Conservation (phyloP, 2,797 vertebrate genomes). For the Siniperca scherzeri region DNA sequence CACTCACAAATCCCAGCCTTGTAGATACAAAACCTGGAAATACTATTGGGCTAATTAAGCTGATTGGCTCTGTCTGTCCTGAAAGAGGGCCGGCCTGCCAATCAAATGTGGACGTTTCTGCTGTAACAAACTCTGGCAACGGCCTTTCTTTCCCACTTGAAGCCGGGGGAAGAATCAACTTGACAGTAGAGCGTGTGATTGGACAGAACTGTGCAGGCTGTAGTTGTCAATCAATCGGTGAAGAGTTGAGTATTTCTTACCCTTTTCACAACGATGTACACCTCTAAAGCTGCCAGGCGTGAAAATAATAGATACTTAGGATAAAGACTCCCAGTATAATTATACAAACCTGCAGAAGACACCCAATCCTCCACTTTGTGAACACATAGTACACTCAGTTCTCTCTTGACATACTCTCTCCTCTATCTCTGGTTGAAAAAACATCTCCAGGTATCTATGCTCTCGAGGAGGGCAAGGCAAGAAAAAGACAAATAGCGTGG, state of each 20-base stretch:
- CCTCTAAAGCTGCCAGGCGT: constrained; percentile 70
- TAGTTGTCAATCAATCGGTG: constrained; percentile 82
- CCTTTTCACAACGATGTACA: constrained; percentile 60
- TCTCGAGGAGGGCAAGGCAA: constrained; percentile 80
- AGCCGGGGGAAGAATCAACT: constrained; percentile 71
- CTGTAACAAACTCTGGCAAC: constrained; percentile 70
- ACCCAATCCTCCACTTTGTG: constrained; percentile 57
- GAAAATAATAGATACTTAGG: constrained; percentile 82
- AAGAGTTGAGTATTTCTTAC: constrained; percentile 80
- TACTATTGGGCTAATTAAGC: constrained; percentile 79
- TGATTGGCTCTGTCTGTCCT: constrained; percentile 78
- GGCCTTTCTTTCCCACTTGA: constrained; percentile 69
- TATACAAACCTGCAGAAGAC: constrained; percentile 73
- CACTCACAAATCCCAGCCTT: constrained; percentile 76
- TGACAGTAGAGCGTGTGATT: constrained; percentile 82
- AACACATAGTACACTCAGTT: constrained; percentile 46
- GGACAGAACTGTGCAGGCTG: constrained; percentile 78
- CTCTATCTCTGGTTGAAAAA: constrained; percentile 67
- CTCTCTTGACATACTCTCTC: constrained; percentile 61
- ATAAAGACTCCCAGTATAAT: constrained; percentile 78
- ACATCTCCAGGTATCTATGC: constrained; percentile 80
- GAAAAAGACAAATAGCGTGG: constrained; percentile 84
- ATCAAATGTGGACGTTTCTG: constrained; percentile 78
- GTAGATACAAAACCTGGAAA: constrained; percentile 79
- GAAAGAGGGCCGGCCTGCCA: constrained; percentile 76